Base-by-base conservation (phyloP, 2,888 invertebrate species). In the Aelia acuminata region DNA sequence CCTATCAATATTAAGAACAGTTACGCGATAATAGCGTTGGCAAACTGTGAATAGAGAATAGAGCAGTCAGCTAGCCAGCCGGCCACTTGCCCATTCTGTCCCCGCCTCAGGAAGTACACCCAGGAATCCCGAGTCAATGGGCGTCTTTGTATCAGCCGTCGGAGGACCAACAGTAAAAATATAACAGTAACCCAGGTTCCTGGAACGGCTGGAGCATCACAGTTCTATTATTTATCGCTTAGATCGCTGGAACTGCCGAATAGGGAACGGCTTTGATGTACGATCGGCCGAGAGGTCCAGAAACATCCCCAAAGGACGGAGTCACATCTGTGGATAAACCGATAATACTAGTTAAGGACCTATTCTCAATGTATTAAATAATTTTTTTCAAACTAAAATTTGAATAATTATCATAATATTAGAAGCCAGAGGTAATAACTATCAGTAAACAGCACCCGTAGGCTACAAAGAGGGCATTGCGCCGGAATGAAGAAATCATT, bases 81-180 rank as follows among this genome's bases (percentile, higher is more conserved):
- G 43, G 80, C 43, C 80, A 18, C 80, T 47, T 80, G 18, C 13
- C 5, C 43, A 80, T 80, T 80, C 80, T 39, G 43, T 15, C 43
- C 43, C n/a, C 80, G 80, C 13, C 80, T 22, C 43, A 80, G 80
- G 80, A 80, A 43, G 80, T 80, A 43, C 80, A 80, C 80, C 43
- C 43, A 80, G 80, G 80, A 80, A 80, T 80, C 43, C n/a, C n/a
- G 22, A 47, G 80, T 80, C 80, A 80, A 80, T 80, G 43, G 80
- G 11, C 13, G 22, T 35, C 43, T 80, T 80, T 80, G 80, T 80
- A 39, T 39, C 39, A 8, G 18, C 75, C 75, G 10, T 15, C 7
- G 22, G 1, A 39, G 75, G 18, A 80, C 43, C 80, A 43, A 80
- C 80, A 39, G 80, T 80, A 43, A 39, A 80, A 22, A n/a, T 80